Evolutionary conservation across 2,797 vertebrate genomes (phyloP), one percentile per base, ranked within the genome.

Genomic region (Octomys mimax): DNA sequence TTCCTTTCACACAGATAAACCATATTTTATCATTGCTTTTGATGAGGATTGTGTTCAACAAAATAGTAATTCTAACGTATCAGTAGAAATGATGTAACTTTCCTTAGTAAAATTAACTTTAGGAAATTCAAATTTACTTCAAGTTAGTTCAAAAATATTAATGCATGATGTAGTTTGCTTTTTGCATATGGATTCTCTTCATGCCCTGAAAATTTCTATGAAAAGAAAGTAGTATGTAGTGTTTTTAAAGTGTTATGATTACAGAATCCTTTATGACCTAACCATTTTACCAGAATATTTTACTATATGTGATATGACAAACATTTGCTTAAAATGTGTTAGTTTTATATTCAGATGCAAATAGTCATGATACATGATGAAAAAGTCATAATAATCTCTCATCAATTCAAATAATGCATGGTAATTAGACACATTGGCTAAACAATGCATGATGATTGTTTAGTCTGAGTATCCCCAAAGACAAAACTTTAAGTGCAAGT

Each of bases 91-190:
- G 92, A 73, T 95, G 5, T 46, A 46, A 80, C 80, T 85, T 93
- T 84, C 6, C 1, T 1, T 73, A 12, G n/a, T 80, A 42, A 89
- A 77, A 83, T 85, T 90, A 71, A 10, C 85, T 82, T 84, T 26
- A 87, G 18, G 3, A 94, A 96, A 84, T 46, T 92, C 33, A 87
- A 61, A 77, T 52, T 79, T 87, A 64, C 5, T 73, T 54, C 26
- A 71, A n/a, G 36, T 62, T n/a, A 52, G 18, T 64, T 75, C 42
- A 78, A 94, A 94, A 94, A 93, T 95, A 71, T 22, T 93, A 87
- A 87, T 21, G 22, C 75, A 1, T 31, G 14, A 87, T 21, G 18
- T 71, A 31, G 2, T 68, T 80, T 80, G 3, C n/a, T 92, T 54
- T 91, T 49, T 85, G 64, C 61, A n/a, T 62, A 2, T 9, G 14